phyloP scores from a whole-genome alignment of 2,113 vertebrate genomes.

The Nasalis larvatus region DNA sequence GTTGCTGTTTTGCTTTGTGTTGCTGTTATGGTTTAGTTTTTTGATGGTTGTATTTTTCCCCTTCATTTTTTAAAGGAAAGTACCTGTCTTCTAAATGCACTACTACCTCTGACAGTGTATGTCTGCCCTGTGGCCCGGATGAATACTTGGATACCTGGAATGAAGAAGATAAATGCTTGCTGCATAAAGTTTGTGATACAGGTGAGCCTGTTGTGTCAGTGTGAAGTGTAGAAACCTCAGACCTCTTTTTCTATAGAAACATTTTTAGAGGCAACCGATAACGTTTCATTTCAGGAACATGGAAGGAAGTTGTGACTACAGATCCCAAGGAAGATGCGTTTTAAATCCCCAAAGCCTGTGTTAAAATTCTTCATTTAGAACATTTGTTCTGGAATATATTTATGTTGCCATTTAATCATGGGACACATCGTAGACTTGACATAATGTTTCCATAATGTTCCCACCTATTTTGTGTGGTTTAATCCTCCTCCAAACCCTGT shows the following conservation, averaged over 20 bases:
- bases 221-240: neutral
- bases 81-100: constrained; percentile 87
- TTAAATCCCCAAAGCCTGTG: neutral
- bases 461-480: neutral
- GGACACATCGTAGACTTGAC: neutral
- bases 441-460: neutral
- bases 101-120: constrained; percentile 81
- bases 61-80: constrained; percentile 82
- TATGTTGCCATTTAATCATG: neutral
- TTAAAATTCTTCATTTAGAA: neutral
- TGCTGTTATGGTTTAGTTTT: neutral
- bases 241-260: neutral
- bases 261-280: neutral
- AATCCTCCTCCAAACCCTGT: neutral
- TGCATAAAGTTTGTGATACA: constrained; percentile 92
- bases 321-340: neutral
- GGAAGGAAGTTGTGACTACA: neutral
- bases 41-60: neutral
- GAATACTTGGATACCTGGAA: constrained; percentile 94
- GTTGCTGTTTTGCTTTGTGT: neutral
- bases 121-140: constrained; percentile 85
- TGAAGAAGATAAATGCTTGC: constrained; percentile 86
- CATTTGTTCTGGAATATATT: neutral
- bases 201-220: constrained; percentile 81
- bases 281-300: too few relatives aligned